phyloP scores from a whole-genome alignment of 2,113 vertebrate genomes.

The Poeciliopsis retropinna region DNA sequence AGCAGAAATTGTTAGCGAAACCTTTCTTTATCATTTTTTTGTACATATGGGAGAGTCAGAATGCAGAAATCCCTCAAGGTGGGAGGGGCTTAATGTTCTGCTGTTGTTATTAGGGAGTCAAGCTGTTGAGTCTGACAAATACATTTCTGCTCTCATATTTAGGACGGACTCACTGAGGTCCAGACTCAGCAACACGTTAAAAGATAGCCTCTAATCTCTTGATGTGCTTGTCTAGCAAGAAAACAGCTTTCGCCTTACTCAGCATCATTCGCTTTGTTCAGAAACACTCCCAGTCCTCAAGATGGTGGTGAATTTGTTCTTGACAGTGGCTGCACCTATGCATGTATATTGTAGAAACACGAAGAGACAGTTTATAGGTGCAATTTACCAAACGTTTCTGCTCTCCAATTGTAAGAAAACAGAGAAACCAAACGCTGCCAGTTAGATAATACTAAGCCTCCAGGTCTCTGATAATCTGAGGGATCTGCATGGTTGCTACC shows the following conservation, averaged over 20 bases:
- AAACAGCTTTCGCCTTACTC: slow-evolving; percentile 30
- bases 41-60: too few species aligned
- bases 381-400: too few species aligned
- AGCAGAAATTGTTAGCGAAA: too few species aligned
- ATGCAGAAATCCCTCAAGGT: neutral
- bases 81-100: neutral
- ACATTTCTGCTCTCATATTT: neutral
- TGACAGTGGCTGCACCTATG: neutral
- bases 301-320: neutral
- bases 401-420: too few species aligned
- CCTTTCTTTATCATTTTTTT: too few species aligned
- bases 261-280: neutral
- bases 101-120: neutral
- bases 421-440: too few species aligned
- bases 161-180: neutral
- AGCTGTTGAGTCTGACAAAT: neutral
- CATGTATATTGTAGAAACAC: too few species aligned
- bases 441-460: too few species aligned
- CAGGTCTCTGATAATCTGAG: too few species aligned
- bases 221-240: slow-evolving; percentile 16
- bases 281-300: neutral
- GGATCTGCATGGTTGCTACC: too few species aligned
- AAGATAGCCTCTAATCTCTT: slow-evolving; percentile 22
- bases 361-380: too few species aligned
- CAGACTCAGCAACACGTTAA: slow-evolving; percentile 13